Conservation (phyloP, 2,797 vertebrate genomes). For the Mormyrus proboscirostris region DNA sequence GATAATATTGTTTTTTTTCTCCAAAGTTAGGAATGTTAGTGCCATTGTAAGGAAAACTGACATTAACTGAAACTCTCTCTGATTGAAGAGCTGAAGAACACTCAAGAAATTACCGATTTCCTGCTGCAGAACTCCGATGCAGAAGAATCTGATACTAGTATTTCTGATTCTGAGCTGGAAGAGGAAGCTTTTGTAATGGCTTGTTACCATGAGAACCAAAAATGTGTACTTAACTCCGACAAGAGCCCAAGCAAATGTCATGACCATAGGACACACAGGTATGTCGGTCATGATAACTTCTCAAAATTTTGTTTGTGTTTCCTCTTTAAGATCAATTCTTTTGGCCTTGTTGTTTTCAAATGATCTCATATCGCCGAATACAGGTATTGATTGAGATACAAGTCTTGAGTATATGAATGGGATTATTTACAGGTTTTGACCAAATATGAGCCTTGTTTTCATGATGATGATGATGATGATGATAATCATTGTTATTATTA, state of each 20-base stretch:
- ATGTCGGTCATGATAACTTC: constrained; percentile 7
- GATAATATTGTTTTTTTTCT: not conserved
- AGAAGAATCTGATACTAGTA: constrained; percentile 38
- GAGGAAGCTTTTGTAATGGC: constrained; percentile 50
- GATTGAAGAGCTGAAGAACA: constrained; percentile 43
- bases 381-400: not conserved
- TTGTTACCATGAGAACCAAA: constrained; percentile 46
- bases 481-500: not conserved
- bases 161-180: constrained; percentile 54
- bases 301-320: not conserved
- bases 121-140: constrained; percentile 59
- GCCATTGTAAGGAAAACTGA: not conserved
- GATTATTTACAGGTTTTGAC: not conserved
- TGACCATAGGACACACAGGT: constrained; percentile 21
- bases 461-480: too few species aligned
- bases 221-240: constrained; percentile 20
- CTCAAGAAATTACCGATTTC: constrained; percentile 51
- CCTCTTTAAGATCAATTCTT: not conserved
- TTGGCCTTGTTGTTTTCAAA: not conserved
- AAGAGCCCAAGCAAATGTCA: constrained; percentile 22
- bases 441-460: not conserved
- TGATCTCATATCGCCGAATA: not conserved
- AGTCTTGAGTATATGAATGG: not conserved
- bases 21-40: not conserved
- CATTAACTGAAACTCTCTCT: constrained; percentile 11